Conservation (phyloP, 2,888 invertebrate species). For the Cordylochernes scorpioides region DNA sequence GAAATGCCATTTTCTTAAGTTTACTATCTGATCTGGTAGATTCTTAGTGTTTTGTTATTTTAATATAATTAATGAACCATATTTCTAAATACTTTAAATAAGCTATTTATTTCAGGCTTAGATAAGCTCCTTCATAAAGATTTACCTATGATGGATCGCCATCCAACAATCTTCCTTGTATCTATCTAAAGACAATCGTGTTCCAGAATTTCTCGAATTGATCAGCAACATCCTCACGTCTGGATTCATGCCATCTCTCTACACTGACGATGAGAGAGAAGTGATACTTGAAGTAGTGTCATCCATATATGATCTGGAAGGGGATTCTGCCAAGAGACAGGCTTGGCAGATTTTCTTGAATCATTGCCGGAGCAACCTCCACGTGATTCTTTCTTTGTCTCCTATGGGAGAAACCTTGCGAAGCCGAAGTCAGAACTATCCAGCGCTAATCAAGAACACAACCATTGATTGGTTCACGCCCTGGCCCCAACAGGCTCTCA, state of each 20-base stretch:
- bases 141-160: no score
- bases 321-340: no score
- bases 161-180: no score
- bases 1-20: no score
- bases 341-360: constrained; percentile 59
- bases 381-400: constrained; percentile 67
- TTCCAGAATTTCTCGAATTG: constrained; percentile 43
- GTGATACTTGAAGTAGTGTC: constrained; percentile 43
- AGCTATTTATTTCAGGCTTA: no score
- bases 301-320: no score
- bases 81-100: no score
- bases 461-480: constrained; percentile 82
- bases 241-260: constrained; percentile 60
- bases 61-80: no score
- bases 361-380: constrained; percentile 50
- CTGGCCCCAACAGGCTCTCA: constrained; percentile 67
- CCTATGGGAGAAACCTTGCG: constrained; percentile 54
- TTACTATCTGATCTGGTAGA: no score
- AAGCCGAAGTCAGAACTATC: constrained; percentile 62
- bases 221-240: constrained; percentile 75
- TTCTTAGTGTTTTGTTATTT: no score
- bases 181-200: no score
- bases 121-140: no score
- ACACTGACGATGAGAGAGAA: constrained; percentile 66
- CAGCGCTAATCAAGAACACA: constrained; percentile 67